phyloP scores from a whole-genome alignment of 92 coral and sea anemone genomes.

The Epizoanthus fatuus region DNA sequence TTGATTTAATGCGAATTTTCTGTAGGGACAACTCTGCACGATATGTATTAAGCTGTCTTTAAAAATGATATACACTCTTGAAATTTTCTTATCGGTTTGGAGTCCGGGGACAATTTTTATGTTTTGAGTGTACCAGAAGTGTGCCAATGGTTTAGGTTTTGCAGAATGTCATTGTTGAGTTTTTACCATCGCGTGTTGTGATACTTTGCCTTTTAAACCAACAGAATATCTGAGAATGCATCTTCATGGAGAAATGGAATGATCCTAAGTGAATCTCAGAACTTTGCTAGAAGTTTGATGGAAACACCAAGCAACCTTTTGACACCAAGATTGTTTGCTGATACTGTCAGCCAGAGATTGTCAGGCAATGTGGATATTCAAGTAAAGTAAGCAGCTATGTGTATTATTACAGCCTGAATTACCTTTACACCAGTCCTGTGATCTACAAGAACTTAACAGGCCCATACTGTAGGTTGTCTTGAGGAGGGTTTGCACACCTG shows the following conservation, averaged over 20 bases:
- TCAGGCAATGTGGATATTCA: slow-evolving; percentile 68
- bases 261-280: slow-evolving; percentile 83
- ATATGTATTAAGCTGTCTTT: no score
- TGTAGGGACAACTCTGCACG: no score
- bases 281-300: slow-evolving; percentile 92
- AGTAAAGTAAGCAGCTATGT: slow-evolving; percentile 66
- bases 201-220: not conserved
- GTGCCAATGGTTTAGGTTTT: no score
- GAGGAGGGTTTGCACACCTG: not conserved
- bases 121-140: no score
- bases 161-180: no score
- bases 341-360: slow-evolving; percentile 72
- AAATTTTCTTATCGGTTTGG: no score
- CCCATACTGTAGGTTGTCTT: no score
- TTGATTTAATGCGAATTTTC: not conserved
- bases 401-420: not conserved
- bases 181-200: not conserved
- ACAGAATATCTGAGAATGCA: slow-evolving; percentile 6
- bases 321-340: slow-evolving; percentile 90
- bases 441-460: no score
- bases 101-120: no score
- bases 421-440: no score
- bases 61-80: no score
- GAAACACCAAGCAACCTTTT: slow-evolving; percentile 91
- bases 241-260: slow-evolving; percentile 81